Evolutionary conservation across 2,113 vertebrate genomes (phyloP).

Genomic region (Strigops habroptila): DNA sequence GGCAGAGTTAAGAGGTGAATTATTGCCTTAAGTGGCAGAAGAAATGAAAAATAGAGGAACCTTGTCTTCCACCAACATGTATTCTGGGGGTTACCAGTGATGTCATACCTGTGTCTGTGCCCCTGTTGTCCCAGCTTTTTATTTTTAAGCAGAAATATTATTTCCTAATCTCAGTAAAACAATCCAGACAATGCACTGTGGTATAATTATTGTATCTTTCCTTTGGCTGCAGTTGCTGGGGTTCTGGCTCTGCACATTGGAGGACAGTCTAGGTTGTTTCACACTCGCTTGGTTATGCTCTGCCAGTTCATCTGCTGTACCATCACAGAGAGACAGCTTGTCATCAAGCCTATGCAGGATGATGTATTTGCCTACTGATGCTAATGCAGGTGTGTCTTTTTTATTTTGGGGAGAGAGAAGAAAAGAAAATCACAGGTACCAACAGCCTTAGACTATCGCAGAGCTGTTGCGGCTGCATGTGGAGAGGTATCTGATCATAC

Average conservation of each 20-base stretch:
- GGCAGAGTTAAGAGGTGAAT: not conserved
- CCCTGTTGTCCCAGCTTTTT: not conserved
- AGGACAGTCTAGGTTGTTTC: not conserved
- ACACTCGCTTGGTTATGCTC: not conserved
- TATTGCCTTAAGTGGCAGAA: not conserved
- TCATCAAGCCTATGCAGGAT: not conserved
- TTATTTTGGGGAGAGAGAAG: not conserved
- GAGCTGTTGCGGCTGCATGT: not conserved
- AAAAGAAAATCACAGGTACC: not conserved
- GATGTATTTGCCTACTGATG: not conserved
- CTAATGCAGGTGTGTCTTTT: not conserved
- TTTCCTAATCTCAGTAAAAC: not conserved
- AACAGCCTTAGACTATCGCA: not conserved
- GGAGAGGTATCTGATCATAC: not conserved
- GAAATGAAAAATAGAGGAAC: not conserved
- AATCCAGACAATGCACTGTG: not conserved
- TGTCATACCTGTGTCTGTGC: not conserved
- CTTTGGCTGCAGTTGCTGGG: not conserved
- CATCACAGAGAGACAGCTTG: not conserved
- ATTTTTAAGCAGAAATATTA: conserved; percentile 1
- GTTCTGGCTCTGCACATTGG: not conserved
- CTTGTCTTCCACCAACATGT: not conserved
- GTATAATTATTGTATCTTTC: not conserved
- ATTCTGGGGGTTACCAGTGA: not conserved
- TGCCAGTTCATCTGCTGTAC: not conserved